Conservation (phyloP, 2,113 vertebrate genomes). For the Beaufortia kweichowensis region DNA sequence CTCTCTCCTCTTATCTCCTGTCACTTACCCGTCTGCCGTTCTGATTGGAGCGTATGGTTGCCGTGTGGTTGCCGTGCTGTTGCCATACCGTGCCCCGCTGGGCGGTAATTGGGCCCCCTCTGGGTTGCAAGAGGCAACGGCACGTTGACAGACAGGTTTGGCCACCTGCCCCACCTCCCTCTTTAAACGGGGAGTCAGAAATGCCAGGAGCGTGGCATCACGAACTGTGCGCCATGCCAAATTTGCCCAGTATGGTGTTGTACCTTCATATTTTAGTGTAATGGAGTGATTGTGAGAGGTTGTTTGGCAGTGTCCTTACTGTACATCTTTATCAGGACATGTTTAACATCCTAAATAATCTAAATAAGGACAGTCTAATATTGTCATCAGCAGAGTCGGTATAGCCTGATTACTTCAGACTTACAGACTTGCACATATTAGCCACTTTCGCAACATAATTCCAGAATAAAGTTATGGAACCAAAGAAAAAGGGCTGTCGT, state of each 20-base stretch:
- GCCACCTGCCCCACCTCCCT: constrained; percentile 55
- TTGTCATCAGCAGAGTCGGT: background rate
- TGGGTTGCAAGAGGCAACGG: constrained; percentile 28
- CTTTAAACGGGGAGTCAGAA: constrained; percentile 23
- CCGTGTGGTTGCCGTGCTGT: constrained; percentile 52
- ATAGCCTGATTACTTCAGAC: too few relatives aligned
- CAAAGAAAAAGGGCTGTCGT: too few relatives aligned
- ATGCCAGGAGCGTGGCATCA: constrained; percentile 14
- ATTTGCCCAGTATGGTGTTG: constrained; percentile 30
- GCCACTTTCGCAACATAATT: too few relatives aligned
- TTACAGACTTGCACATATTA: background rate
- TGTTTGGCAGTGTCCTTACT: constrained; percentile 4
- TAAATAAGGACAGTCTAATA: background rate
- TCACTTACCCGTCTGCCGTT: constrained; percentile 47
- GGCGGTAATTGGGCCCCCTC: constrained; percentile 57
- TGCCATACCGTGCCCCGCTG: constrained; percentile 54
- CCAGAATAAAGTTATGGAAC: too few relatives aligned
- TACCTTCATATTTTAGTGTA: constrained; percentile 10
- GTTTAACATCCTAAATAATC: background rate
- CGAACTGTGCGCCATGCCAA: constrained; percentile 32
- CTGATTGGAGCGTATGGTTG: constrained; percentile 56
- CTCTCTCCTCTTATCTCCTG: constrained; percentile 34
- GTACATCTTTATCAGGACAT: constrained; percentile 41
- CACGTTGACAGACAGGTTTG: constrained; percentile 53
- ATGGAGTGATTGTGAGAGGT: constrained; percentile 12